Evolutionary conservation across 2,113 vertebrate species (phyloP).

Genomic region (Ptychochromis oligacanthus): DNA sequence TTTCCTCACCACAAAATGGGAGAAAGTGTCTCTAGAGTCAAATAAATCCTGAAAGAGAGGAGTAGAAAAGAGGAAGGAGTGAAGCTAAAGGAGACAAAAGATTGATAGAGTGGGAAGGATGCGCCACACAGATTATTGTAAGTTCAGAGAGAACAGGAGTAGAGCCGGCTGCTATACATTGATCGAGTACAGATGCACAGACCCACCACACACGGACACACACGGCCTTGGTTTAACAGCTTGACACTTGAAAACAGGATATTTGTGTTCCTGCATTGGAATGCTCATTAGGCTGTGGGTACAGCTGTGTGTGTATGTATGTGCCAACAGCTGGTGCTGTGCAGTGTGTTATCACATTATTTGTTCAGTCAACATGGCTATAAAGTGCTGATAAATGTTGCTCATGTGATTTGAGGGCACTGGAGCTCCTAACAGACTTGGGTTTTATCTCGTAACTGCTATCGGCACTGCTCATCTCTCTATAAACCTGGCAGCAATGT

Average conservation of each 20-base stretch:
- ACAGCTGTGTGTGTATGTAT: constrained; percentile 38
- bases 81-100: not conserved
- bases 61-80: not conserved
- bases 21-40: not conserved
- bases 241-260: constrained; percentile 50
- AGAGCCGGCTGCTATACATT: not conserved
- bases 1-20: not conserved
- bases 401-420: not conserved
- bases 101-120: not conserved
- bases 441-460: not conserved
- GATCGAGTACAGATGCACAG: not conserved
- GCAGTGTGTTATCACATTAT: constrained; percentile 52
- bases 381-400: constrained; percentile 51
- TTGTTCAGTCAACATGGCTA: constrained; percentile 52
- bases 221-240: constrained; percentile 23
- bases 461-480: not conserved
- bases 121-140: not conserved
- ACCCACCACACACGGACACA: constrained; percentile 30
- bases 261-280: constrained; percentile 63
- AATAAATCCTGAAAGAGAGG: not conserved
- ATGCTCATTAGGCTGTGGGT: constrained; percentile 62
- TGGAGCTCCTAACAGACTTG: not conserved
- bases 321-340: constrained; percentile 31
- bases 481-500: not conserved
- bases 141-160: not conserved